Percentiles rank a stretch among this genome's conserved stretches.
Conservation (phyloP, 2,797 vertebrate species). For the Numenius phaeopus region DNA sequence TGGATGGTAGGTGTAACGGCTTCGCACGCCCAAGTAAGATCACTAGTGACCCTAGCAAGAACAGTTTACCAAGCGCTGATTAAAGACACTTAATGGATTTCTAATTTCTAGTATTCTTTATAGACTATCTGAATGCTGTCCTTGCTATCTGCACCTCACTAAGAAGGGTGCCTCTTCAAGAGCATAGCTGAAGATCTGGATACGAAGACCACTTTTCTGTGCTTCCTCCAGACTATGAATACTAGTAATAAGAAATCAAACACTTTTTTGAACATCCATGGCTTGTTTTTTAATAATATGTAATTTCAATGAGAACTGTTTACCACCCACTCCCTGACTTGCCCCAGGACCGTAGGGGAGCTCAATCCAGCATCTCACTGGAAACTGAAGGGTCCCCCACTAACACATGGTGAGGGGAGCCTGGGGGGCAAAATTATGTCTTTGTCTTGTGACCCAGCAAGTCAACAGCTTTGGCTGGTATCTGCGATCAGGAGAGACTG, state of each 20-base stretch:
- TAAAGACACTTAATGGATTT: not conserved
- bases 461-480: fast-evolving
- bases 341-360: not conserved
- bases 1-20: slow-evolving; percentile 87
- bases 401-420: not conserved
- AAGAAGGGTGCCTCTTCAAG: not conserved
- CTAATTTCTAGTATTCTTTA: not conserved
- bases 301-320: not conserved
- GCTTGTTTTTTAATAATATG: not conserved
- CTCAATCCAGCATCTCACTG: not conserved
- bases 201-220: not conserved
- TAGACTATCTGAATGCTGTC: not conserved
- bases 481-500: not conserved
- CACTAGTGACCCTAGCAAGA: not conserved
- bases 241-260: not conserved
- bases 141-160: not conserved
- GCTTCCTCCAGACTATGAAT: not conserved
- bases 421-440: not conserved
- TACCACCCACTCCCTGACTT: not conserved
- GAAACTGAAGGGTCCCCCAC: not conserved
- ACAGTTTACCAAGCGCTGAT: not conserved
- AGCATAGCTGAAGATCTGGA: not conserved
- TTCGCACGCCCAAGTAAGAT: not conserved
- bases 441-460: not conserved
- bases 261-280: not conserved